Evolutionary conservation across 2,797 vertebrate species (phyloP), one percentile per base, ranked within the genome.

Genomic region (Mus caroli): DNA sequence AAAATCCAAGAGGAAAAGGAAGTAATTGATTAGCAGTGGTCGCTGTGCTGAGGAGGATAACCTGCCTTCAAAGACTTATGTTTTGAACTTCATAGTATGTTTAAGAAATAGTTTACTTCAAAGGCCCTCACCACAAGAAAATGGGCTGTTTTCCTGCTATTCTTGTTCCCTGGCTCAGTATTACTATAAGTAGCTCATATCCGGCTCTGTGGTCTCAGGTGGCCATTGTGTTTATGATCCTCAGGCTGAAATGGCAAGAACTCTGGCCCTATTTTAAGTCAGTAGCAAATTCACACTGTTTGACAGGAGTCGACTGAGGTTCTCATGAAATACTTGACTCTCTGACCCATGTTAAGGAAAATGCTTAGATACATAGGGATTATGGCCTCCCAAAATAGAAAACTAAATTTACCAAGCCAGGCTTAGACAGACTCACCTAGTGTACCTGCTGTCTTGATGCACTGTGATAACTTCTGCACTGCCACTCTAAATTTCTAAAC

Each of bases 141-240:
- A 98, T 96, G 98, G 98, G 98, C 98, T 98, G 98, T 99, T 99
- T 99, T 99, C 99, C 99, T 99, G 99, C 99, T 99, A 99, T 99
- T 99, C 99, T 99, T 99, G 99, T 99, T 98, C 98, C 97, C 98
- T 98, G 98, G 98, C 98, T 99, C 98, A 98, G 98, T 97, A 97
- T 98, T 99, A 98, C 99, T 99, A 99, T 99, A 99, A 99, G 99
- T 99, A 99, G 99, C 99, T 99, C 98, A 98, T 99, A 99, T 99
- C 99, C 99, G 99, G 99, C 98, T 99, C 99, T 99, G 99, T 99
- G 98, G 99, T 99, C 99, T 99, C 99, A 99, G 99, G 99, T 99
- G 99, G 99, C 99, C 98, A 88, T 98, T 99, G 99, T 99, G 99
- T 99, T 99, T 99, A 98, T 98, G 98, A 99, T 99, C 98, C 99